Evolutionary conservation across 2,113 vertebrate species (phyloP).

Genomic region (Cricetomys ansorgei): DNA sequence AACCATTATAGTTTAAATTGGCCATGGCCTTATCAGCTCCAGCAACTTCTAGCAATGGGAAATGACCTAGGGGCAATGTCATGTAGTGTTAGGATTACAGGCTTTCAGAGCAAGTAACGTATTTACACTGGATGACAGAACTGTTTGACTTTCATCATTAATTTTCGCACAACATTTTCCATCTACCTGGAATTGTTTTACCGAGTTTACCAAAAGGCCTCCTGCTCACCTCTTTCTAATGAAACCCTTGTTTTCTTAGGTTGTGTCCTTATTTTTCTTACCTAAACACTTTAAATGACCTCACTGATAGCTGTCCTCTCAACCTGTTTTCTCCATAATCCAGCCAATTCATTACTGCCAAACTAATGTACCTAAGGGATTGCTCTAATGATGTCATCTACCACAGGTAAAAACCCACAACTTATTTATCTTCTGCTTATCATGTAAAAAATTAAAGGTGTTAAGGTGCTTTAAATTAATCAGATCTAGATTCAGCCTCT

Average conservation of each 20-base stretch:
- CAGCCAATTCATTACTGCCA: neutral
- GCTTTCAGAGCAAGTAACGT: slow-evolving; percentile 47
- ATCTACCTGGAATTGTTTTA: slow-evolving; percentile 48
- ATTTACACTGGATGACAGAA: slow-evolving; percentile 48
- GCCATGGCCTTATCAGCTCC: slow-evolving; percentile 57
- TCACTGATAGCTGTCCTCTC: neutral
- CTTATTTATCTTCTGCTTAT: neutral
- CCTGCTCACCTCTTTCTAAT: neutral
- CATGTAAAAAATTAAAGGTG: neutral
- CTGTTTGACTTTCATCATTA: slow-evolving; percentile 59
- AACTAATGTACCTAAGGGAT: neutral
- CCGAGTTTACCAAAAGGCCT: neutral
- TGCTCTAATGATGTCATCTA: neutral
- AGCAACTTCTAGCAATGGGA: slow-evolving; percentile 52
- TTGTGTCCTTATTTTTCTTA: neutral
- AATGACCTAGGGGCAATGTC: slow-evolving; percentile 63
- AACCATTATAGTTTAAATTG: slow-evolving; percentile 76
- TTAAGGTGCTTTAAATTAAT: neutral
- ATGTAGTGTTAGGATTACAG: slow-evolving; percentile 56
- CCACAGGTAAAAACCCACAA: neutral
- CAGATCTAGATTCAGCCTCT: neutral
- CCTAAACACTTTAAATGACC: slow-evolving; percentile 1
- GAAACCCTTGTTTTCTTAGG: slow-evolving; percentile 37
- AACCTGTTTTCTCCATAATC: neutral
- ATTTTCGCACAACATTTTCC: slow-evolving; percentile 30